phyloP scores from a whole-genome alignment of 2,888 invertebrate species.

The Pheosia gnoma region DNA sequence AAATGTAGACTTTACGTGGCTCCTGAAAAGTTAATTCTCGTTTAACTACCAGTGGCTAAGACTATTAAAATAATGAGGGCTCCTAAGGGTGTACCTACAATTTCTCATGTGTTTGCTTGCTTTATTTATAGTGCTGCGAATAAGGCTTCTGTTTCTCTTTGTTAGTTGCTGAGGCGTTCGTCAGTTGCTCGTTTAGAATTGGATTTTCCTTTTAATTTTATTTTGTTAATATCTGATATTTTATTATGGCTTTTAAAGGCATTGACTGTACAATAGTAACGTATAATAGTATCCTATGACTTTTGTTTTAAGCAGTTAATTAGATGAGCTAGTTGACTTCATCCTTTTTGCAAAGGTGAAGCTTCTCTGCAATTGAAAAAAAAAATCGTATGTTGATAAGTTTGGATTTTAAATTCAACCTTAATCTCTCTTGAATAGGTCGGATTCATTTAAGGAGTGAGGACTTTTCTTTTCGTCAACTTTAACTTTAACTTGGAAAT shows the following conservation, averaged over 20 bases:
- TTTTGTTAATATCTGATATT: background rate
- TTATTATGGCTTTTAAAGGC: background rate
- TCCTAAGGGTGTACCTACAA: constrained; percentile 75
- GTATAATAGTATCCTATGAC: constrained; percentile 1
- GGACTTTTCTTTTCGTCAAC: too few relatives aligned
- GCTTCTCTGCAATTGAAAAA: too few relatives aligned
- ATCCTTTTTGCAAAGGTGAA: too few relatives aligned
- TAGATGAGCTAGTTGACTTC: background rate
- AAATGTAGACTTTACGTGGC: constrained; percentile 42
- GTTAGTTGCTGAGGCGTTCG: constrained; percentile 43
- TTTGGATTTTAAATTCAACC: too few relatives aligned
- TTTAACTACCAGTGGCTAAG: constrained; percentile 44
- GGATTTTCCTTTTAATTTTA: constrained; percentile 10
- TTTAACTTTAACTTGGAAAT: too few relatives aligned
- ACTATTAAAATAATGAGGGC: constrained; percentile 79
- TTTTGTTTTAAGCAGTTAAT: background rate
- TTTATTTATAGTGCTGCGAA: constrained; percentile 76
- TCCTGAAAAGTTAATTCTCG: constrained; percentile 37
- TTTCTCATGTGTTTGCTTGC: constrained; percentile 76
- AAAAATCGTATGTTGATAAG: too few relatives aligned
- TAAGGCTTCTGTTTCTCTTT: constrained; percentile 72
- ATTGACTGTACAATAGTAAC: background rate
- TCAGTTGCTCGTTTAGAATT: constrained; percentile 42
- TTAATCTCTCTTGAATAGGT: too few relatives aligned
- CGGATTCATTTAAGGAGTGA: too few relatives aligned